Base-by-base conservation (phyloP, 2,797 vertebrate genomes). In the Sandelia bainsii region DNA sequence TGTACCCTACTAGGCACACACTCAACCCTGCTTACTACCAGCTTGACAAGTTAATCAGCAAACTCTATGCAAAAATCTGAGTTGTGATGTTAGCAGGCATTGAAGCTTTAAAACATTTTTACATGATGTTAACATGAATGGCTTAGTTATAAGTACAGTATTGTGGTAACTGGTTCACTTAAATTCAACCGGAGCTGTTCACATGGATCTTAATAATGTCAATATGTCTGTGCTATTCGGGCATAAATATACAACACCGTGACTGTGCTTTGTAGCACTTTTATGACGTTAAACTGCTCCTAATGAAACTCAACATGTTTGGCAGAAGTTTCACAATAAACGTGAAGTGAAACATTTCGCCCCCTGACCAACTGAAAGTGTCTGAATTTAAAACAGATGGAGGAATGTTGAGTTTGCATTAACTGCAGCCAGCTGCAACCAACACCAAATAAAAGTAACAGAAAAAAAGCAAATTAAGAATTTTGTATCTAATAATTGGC, bases 21-120 rank as follows among this genome's bases (percentile, higher is more conserved):
- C 23, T 80, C 84, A 68, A 74, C 44, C 37, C 72, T 37, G 49
- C 34, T 51, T 79, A 57, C 68, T 29, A 56, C 74, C 71, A 37
- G 60, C 48, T 48, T 79, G 81, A 89, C 67, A 57, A 79, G 58
- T 82, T 79, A 71, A 88, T 90, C 76, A 82, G 64, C 20, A 52
- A 72, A 62, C 19, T 39, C 14, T 39, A 22, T 6, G 14, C 46
- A 53, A 46, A 70, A 61, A 57, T 40, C 32, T 27, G 6, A 59
- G 44, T n/a, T n/a, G n/a, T n/a, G n/a, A n/a, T 34, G 32, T 19
- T 25, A 6, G 22, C 6, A 1, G 3, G 39, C 5, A 13, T 50
- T 12, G 19, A 10, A 22, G 42, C 17, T 40, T 13, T 4, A 12
- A 14, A 9, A 1, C 27, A 4, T 4, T 40, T 13, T 12, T 29